phyloP scores from a whole-genome alignment of 2,888 invertebrate genomes.

The Caenorhabditis sinica region DNA sequence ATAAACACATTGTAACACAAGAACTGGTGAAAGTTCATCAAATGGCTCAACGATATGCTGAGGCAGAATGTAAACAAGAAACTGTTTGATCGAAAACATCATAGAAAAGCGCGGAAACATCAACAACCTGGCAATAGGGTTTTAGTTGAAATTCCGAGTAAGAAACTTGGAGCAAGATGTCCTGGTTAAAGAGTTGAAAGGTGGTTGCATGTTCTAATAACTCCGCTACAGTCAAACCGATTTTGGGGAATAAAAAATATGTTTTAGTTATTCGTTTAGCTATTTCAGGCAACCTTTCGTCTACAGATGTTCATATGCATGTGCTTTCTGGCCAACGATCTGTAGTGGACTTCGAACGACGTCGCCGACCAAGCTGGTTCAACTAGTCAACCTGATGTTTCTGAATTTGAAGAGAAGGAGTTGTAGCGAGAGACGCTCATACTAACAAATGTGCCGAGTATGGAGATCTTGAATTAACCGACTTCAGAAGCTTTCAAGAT shows the following conservation, averaged over 20 bases:
- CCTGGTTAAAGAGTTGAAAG: constrained; percentile 21
- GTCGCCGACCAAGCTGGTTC: no score
- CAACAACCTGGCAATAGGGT: constrained; percentile 38
- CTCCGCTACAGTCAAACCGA: constrained; percentile 7
- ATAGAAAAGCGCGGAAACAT: constrained; percentile 1
- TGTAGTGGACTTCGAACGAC: no score
- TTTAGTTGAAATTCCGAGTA: constrained; percentile 19
- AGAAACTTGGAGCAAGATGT: constrained; percentile 9
- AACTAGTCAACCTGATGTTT: no score
- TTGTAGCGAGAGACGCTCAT: no score
- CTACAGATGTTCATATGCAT: no score
- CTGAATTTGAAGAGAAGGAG: no score
- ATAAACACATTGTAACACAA: constrained; percentile 7
- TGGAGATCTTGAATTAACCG: no score
- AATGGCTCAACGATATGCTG: constrained; percentile 10
- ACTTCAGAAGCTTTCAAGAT: no score
- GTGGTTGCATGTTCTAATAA: neutral
- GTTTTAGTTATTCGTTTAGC: neutral
- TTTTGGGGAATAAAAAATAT: neutral
- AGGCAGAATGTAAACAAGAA: constrained; percentile 33
- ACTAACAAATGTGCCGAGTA: no score
- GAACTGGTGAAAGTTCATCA: constrained; percentile 16
- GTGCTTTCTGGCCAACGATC: no score
- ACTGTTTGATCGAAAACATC: constrained; percentile 51
- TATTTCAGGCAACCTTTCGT: no score